These are phyloP conservation scores for Hypotaenidia okinawae DNA, from an alignment of 2,797 vertebrate genomes.

Conservation along the genomic window DNA sequence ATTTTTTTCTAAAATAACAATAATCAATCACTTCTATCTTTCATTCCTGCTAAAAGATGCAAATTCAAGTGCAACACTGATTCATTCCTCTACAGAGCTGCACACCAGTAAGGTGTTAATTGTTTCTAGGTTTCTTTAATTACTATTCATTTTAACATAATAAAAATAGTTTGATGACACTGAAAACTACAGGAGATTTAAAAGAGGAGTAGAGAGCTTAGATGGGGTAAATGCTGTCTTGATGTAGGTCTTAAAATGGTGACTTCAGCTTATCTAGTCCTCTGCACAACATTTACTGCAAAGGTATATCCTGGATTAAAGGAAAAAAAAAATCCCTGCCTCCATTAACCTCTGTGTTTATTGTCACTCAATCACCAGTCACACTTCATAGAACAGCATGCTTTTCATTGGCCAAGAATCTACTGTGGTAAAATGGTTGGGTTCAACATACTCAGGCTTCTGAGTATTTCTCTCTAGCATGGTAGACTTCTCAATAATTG, in stretches of 20 bases:
- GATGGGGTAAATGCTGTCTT: neutral
- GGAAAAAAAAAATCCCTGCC: neutral
- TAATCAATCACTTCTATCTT: neutral
- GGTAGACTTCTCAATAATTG: neutral
- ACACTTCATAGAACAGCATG: neutral
- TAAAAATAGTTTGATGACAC: neutral
- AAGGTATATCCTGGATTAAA: neutral
- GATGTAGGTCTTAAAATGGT: neutral
- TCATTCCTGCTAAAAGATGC: neutral
- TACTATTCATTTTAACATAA: neutral
- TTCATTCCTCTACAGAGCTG: neutral
- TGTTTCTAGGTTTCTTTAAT: neutral
- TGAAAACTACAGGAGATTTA: neutral
- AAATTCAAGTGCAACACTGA: neutral
- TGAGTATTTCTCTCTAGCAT: neutral
- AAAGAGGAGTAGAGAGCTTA: neutral
- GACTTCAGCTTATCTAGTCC: neutral
- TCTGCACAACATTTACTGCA: neutral
- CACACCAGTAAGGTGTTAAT: neutral
- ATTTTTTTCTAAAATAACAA: neutral
- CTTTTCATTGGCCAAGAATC: neutral
- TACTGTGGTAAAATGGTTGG: neutral
- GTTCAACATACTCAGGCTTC: neutral
- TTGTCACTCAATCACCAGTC: neutral
- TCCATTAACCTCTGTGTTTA: neutral